Evolutionary conservation across 1,140 invertebrate species (phyloP), one percentile per base, ranked within the genome.

Genomic region (Sitophilus oryzae): DNA sequence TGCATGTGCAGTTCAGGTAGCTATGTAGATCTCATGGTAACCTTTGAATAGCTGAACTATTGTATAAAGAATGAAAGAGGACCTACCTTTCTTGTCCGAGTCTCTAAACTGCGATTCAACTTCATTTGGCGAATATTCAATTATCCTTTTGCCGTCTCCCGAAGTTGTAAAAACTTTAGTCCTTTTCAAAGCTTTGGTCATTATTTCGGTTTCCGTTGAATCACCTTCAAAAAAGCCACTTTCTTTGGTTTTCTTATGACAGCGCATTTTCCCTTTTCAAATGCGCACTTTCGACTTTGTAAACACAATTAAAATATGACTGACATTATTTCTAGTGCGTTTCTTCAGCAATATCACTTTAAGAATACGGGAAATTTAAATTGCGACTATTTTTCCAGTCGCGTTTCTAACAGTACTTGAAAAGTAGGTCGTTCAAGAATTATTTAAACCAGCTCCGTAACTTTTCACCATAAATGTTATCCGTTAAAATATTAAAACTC

Each of bases 151-250:
- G 11, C 48, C 55, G 20, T 71, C 70, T 60, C 66, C 63, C 9
- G 66, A 68, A 19, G 62, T 63, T 23, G 64, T 66, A 52, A 62
- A 66, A 42, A 68, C 65, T 65, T 67, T 70, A 62, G 70, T 72
- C 61, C 70, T 67, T 69, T 71, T 70, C 34, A 68, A 55, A 38
- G 69, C 66, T 60, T 65, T 69, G 15, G 68, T 69, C 69, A 70
- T 70, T 45, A 64, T 68, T 56, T 70, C 69, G 16, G 61, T 66
- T 55, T 70, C 68, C 19, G 65, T 65, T 18, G 68, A 71, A 63
- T 70, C 67, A 38, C 67, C 69, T 56, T 72, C 70, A 56, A 72
- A 72, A 61, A 70, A 72, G 25, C 70, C 70, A 63, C 70, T 72
- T 66, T 72, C 70, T 46, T 72, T 72, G 54, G 70, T 72, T 63